These are phyloP conservation scores for Oriolus oriolus DNA, from an alignment of 2,113 vertebrate genomes.

Conservation along the genomic window DNA sequence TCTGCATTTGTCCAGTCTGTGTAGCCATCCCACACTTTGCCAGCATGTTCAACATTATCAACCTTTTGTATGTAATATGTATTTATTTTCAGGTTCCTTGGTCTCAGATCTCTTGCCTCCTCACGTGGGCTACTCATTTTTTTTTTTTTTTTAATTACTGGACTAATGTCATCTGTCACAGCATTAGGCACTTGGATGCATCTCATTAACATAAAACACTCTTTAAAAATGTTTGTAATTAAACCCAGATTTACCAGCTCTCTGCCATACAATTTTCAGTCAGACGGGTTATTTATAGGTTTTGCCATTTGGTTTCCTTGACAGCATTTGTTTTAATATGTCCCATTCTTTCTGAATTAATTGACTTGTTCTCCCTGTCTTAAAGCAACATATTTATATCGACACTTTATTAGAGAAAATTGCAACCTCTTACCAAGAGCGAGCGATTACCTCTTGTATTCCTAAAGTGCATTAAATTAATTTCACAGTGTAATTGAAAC, in stretches of 20 bases:
- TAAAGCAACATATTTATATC: slow-evolving; percentile 40
- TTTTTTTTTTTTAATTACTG: background rate
- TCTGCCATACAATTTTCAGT: slow-evolving; percentile 41
- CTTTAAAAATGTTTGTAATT: slow-evolving; percentile 41
- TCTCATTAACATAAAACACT: background rate
- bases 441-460: slow-evolving; percentile 25
- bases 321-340: slow-evolving; percentile 29
- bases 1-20: background rate
- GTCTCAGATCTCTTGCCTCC: background rate
- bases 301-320: slow-evolving; percentile 29
- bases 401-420: slow-evolving; percentile 48
- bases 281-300: slow-evolving; percentile 19
- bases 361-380: background rate
- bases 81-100: background rate
- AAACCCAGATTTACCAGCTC: slow-evolving; percentile 38
- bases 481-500: slow-evolving; percentile 62
- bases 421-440: slow-evolving; percentile 16
- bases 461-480: slow-evolving; percentile 56
- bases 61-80: background rate
- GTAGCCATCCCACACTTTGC: background rate
- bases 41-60: background rate
- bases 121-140: background rate
- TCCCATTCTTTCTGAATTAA: slow-evolving; percentile 38
- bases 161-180: background rate
- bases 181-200: slow-evolving; percentile 2